Percentiles rank a stretch among this genome's conserved stretches.
phyloP scores from a whole-genome alignment of 2,888 invertebrate genomes.

The Quadroppia sp. region DNA sequence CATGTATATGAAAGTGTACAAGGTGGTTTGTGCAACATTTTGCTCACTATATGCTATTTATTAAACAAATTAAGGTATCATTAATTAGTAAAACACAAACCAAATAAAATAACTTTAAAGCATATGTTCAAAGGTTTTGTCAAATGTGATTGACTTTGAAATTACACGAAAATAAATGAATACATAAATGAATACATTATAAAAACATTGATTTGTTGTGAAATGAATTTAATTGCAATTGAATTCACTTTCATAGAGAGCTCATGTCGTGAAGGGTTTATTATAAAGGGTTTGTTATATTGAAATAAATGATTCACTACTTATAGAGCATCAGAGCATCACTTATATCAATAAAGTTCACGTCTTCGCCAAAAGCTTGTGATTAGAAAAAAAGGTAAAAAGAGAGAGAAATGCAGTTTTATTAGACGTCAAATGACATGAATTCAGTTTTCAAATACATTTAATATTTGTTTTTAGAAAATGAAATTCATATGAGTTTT shows the following conservation, averaged over 20 bases:
- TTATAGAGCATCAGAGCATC: background rate
- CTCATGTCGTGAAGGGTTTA: background rate
- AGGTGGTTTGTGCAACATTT: no score
- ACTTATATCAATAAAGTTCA: background rate
- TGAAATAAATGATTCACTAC: constrained; percentile 4
- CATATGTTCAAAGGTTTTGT: no score
- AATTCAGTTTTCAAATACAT: background rate
- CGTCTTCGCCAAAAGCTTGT: background rate
- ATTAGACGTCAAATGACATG: background rate
- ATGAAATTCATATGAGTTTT: background rate
- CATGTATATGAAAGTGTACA: no score
- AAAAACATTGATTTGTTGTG: background rate
- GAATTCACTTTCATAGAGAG: background rate
- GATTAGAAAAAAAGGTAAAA: background rate
- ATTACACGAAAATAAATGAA: no score
- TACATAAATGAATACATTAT: background rate
- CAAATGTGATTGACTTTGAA: no score
- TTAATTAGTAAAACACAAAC: no score
- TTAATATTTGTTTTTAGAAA: background rate
- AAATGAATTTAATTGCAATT: background rate
- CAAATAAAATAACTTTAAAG: no score
- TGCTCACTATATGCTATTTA: no score
- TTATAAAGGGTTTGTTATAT: background rate
- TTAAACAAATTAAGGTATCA: no score
- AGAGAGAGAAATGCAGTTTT: background rate